Evolutionary conservation across 1,140 invertebrate genomes (phyloP).

Genomic region (Aphelinus certus): DNA sequence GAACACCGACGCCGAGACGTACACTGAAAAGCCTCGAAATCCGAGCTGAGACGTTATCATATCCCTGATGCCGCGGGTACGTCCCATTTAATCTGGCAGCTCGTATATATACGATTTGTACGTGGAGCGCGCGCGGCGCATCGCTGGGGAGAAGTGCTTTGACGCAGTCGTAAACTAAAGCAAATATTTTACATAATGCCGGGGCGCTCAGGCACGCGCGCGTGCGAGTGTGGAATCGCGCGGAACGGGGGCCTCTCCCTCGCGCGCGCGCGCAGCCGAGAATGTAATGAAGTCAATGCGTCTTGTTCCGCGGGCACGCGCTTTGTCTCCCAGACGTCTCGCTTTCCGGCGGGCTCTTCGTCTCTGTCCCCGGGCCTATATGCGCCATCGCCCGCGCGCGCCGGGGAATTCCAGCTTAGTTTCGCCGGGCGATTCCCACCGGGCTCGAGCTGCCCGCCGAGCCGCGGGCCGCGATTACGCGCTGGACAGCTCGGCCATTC

Average conservation of each 20-base stretch:
- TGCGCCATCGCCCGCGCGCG: no score
- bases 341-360: not conserved
- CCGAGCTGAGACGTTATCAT: no score
- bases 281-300: slow-evolving; percentile 18
- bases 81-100: no score
- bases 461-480: no score
- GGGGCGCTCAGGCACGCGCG: no score
- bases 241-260: not conserved
- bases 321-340: not conserved
- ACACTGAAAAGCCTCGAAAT: no score
- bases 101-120: no score
- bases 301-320: not conserved
- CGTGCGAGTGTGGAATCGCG: no score
- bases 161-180: not conserved
- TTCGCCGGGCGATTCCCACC: not conserved
- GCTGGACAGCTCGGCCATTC: not conserved
- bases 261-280: no score
- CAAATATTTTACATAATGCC: not conserved
- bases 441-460: not conserved
- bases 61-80: no score
- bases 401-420: slow-evolving; percentile 8
- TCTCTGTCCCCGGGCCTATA: not conserved
- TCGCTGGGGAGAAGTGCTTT: slow-evolving; percentile 1
- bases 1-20: no score
- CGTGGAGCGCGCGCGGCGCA: not conserved